Conservation (phyloP, 2,113 vertebrate genomes). For the Psammodynastes pulverulentus region DNA sequence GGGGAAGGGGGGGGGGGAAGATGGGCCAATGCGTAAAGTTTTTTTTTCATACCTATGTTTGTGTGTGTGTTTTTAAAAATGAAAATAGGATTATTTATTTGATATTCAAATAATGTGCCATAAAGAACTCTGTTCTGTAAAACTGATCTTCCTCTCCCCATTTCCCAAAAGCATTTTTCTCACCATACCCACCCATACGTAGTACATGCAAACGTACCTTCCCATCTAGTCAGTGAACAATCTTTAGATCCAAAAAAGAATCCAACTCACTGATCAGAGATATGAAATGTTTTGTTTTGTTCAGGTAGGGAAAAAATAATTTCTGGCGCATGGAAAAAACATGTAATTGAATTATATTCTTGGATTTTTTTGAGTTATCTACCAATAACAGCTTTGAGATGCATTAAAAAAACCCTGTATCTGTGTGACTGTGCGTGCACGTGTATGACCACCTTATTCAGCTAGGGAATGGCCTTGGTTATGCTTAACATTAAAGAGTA, state of each 20-base stretch:
- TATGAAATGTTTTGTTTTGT: not conserved
- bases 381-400: not conserved
- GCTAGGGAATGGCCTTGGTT: not conserved
- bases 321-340: not conserved
- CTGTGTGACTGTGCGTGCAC: not conserved
- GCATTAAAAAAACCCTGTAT: not conserved
- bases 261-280: not conserved
- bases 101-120: not conserved
- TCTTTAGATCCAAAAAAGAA: not conserved
- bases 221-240: not conserved
- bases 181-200: not conserved
- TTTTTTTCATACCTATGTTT: constrained; percentile 27
- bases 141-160: no score
- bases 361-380: not conserved
- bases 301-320: not conserved
- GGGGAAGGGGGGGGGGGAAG: not conserved
- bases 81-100: constrained; percentile 34
- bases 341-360: not conserved
- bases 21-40: not conserved
- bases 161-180: not conserved
- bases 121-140: not conserved
- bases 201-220: not conserved
- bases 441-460: not conserved
- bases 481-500: constrained; percentile 19
- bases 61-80: not conserved